phyloP scores from a whole-genome alignment of 2,888 invertebrate genomes.

The Bellardia pandia region DNA sequence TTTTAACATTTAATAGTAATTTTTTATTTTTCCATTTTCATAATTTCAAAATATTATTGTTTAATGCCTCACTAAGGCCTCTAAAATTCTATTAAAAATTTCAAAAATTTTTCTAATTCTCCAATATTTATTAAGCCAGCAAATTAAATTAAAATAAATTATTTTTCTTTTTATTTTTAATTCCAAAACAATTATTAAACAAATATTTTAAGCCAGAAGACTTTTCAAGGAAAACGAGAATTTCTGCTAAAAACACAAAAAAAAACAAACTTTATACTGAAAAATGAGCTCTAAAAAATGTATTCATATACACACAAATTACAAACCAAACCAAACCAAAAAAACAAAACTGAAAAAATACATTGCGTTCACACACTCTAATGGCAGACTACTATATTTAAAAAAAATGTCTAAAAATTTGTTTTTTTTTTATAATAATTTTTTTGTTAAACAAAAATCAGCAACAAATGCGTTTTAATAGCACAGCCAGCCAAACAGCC shows the following conservation, averaged over 20 bases:
- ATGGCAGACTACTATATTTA: background rate
- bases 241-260: constrained; percentile 9
- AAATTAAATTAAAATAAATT: constrained; percentile 32
- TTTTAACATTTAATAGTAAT: too few species aligned
- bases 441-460: constrained; percentile 33
- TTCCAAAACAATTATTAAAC: constrained; percentile 54
- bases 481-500: background rate
- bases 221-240: constrained; percentile 72
- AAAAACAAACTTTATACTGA: constrained; percentile 19
- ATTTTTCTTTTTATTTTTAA: constrained; percentile 30
- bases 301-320: constrained; percentile 60
- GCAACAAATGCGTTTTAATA: constrained; percentile 13
- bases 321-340: constrained; percentile 23
- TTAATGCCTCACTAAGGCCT: background rate
- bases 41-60: background rate
- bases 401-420: constrained; percentile 21
- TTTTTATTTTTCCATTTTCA: background rate
- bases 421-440: background rate
- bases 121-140: constrained; percentile 18
- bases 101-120: constrained; percentile 48
- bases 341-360: constrained; percentile 3
- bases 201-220: constrained; percentile 64
- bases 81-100: constrained; percentile 9
- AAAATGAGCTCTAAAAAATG: constrained; percentile 61
- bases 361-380: constrained; percentile 59